Base-by-base conservation (phyloP, 2,797 vertebrate species). In the Sphenopsis melanotis region DNA sequence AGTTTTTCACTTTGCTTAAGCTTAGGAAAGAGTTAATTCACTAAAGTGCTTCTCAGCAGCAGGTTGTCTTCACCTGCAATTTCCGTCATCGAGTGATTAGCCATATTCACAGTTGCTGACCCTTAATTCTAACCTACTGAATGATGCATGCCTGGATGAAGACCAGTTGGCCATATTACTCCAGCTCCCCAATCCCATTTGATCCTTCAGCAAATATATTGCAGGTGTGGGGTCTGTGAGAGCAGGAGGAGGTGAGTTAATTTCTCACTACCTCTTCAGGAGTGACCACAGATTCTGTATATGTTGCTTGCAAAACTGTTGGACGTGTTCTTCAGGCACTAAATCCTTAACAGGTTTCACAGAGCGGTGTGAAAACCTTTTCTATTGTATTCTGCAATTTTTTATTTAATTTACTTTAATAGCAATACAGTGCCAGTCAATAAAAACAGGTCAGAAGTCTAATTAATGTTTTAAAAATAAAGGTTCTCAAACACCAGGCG, bases 301-400 rank as follows among this genome's bases (percentile, higher is more conserved):
- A 79, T 57, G 86, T 92, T 94, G 59, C 94, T 98, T 90, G 71
- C 90, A 95, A 88, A 97, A 96, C 95, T 97, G 94, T 97, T 97
- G 96, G 96, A 95, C 2, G 4, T 93, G 75, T 93, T 91, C 91
- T 90, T 91, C 56, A 59, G 70, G 42, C 87, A 71, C 83, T 96
- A 96, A 96, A 94, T 95, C 93, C 97, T 95, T 82, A 57, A 57
- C 83, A 93, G 83, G 50, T 81, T 96, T 95, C 85, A 76, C 93
- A 81, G 85, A 81, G 47, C 9, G 3, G 95, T 90, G 95, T 97
- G 96, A 95, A 93, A 98, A 98, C 96, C 97, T 97, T 98, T 97
- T 97, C 98, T 97, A 98, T 98, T 98, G 98, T 98, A 98, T 98
- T 98, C 98, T 96, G 97, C 97, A 98, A 98, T 98, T 98, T 98